A percentile compares a stretch with the other conserved stretches of the same genome.
Conservation (phyloP, 1,140 invertebrate genomes). For the Scaptomyza pallida region DNA sequence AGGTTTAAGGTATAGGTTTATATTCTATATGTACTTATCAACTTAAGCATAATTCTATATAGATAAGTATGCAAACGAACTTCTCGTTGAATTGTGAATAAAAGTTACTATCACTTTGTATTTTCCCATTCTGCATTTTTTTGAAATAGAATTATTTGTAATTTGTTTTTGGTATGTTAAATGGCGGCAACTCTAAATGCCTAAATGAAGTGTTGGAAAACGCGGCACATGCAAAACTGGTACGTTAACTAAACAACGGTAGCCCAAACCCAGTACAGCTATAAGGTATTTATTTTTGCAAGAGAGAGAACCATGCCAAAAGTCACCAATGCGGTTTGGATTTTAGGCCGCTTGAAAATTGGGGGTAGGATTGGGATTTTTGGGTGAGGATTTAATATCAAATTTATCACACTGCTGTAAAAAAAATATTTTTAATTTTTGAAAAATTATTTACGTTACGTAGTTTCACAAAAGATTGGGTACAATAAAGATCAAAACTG, state of each 20-base stretch:
- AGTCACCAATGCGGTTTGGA: constrained; percentile 62
- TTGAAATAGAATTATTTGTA: constrained; percentile 55
- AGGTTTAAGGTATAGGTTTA: constrained; percentile 36
- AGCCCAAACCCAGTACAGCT: neutral
- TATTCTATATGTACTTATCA: constrained; percentile 38
- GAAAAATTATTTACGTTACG: constrained; percentile 17
- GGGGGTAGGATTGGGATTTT: neutral
- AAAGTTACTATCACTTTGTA: constrained; percentile 73
- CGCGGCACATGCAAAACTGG: constrained; percentile 48
- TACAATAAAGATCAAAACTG: neutral
- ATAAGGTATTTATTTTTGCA: constrained; percentile 1
- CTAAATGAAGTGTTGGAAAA: constrained; percentile 49
- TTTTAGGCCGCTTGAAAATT: neutral
- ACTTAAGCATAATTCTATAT: constrained; percentile 71
- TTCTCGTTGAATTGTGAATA: constrained; percentile 49
- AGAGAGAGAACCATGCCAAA: constrained; percentile 42
- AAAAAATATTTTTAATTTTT: constrained; percentile 6
- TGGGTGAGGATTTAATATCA: constrained; percentile 9
- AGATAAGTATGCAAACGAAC: constrained; percentile 64
- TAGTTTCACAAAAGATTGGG: constrained; percentile 2
- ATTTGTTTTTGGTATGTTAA: constrained; percentile 79
- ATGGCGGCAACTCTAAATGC: constrained; percentile 75
- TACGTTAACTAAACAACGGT: constrained; percentile 2
- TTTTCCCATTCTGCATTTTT: constrained; percentile 36
- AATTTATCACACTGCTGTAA: constrained; percentile 33